Base-by-base conservation (phyloP, 2,888 invertebrate genomes). In the Pediacus dermestoides region DNA sequence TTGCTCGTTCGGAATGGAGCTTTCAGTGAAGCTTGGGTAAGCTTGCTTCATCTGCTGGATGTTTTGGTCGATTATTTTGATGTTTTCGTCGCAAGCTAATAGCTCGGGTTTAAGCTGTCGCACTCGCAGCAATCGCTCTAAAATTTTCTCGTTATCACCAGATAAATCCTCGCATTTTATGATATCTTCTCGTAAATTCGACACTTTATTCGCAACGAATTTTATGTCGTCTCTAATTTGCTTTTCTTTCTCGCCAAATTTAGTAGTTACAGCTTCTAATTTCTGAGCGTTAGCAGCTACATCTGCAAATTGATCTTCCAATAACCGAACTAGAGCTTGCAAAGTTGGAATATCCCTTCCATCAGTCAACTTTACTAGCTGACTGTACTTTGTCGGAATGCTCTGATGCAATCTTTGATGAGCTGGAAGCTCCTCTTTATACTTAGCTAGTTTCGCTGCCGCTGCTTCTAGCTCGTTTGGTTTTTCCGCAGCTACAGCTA, bases 131-230 rank as follows among this genome's bases (percentile, higher is more conserved):
- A 93, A 72, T 37, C 92, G 80, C 49, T 83, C 81, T 36, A 91
- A 74, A 39, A 94, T 85, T 61, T 88, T 88, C 1, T 78, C 76
- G 57, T 91, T 90, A 52, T 88, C 87, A 0, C 94, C 93, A 2
- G 88, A 86, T 70, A 90, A 77, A 59, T 91, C 91, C 61, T 92
- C 92, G 61, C 90, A 91, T 66, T 87, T 86, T 25, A 88, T 84
- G n/a, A 91, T 79, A 25, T 83, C 81, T 60, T 91, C 90, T 10
- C 90, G 79, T 11, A 89, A 74, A 62, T 78, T 80, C 9, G 82
- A 80, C 1, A 91, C 76, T 43, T 74, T 74, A 42, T 85, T 86
- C 2, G 82, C 80, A 0, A 81, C 74, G 3, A 71, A 71, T 68
- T 88, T 90, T 10, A 89, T 80, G 13, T 80, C 80, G 30, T 78